Evolutionary conservation across 2,888 invertebrate genomes (phyloP).

Genomic region (Taphrorychus bicolor): DNA sequence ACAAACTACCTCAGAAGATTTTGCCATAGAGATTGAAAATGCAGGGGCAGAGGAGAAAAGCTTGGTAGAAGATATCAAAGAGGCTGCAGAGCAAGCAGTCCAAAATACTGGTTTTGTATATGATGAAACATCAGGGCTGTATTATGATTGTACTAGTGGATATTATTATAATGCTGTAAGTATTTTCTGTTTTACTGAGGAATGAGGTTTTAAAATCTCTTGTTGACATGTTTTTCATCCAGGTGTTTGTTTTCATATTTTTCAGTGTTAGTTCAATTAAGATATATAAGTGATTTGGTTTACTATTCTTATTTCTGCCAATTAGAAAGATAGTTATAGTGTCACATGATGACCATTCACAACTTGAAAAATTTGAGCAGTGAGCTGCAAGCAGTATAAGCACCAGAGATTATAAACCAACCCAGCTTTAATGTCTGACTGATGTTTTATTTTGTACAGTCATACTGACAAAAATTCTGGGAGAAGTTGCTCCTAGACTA

Average conservation of each 20-base stretch:
- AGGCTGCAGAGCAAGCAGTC: constrained; percentile 77
- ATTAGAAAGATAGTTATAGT: no score
- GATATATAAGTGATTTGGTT: no score
- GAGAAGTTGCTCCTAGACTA: no score
- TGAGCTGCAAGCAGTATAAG: no score
- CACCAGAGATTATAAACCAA: no score
- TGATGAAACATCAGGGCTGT: constrained; percentile 85
- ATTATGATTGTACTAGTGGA: constrained; percentile 87
- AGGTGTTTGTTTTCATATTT: not conserved
- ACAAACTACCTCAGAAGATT: constrained; percentile 46
- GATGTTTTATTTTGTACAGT: no score
- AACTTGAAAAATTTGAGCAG: no score
- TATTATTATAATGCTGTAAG: constrained; percentile 89
- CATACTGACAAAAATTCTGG: no score
- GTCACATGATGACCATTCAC: no score
- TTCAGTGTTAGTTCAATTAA: no score
- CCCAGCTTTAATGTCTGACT: no score
- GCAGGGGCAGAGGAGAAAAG: constrained; percentile 17
- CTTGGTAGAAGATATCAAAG: constrained; percentile 78
- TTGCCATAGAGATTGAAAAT: not conserved
- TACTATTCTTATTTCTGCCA: no score
- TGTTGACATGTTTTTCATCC: not conserved
- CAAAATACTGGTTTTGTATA: constrained; percentile 82
- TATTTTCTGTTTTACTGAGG: not conserved
- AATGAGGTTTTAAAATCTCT: not conserved